These are phyloP conservation scores for Hyles lineata DNA, from an alignment of 2,888 invertebrate species.

Conservation along the genomic window DNA sequence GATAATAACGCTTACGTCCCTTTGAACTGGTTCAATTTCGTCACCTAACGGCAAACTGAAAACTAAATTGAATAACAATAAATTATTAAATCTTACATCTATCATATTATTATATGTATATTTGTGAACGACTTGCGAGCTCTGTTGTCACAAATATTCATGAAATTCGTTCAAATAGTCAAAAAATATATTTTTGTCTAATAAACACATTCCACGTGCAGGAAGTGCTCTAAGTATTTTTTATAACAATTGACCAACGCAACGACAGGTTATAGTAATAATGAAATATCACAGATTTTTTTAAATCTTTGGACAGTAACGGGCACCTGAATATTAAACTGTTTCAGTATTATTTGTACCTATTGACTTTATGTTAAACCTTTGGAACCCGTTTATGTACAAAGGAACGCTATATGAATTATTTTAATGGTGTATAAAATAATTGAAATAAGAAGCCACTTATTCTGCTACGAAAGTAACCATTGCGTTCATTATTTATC, in stretches of 20 bases:
- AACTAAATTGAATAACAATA: constrained; percentile 84
- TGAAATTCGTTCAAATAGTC: constrained; percentile 83
- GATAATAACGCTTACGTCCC: constrained; percentile 84
- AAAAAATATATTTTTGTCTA: constrained; percentile 85
- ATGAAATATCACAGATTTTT: constrained; percentile 85
- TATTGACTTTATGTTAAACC: constrained; percentile 68
- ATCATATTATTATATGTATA: constrained; percentile 77
- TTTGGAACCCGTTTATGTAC: constrained; percentile 78
- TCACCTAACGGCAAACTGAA: constrained; percentile 82
- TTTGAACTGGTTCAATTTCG: constrained; percentile 82
- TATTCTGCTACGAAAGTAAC: constrained; percentile 77
- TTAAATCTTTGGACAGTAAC: constrained; percentile 84
- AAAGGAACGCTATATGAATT: constrained; percentile 78
- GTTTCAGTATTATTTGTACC: constrained; percentile 74
- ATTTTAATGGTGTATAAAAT: constrained; percentile 72
- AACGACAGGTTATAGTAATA: constrained; percentile 81
- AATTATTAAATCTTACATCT: constrained; percentile 84
- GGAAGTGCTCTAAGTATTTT: constrained; percentile 59
- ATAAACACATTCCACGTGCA: constrained; percentile 67
- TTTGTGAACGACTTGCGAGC: constrained; percentile 80
- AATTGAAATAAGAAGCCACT: constrained; percentile 75
- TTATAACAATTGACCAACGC: constrained; percentile 84
- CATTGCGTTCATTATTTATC: constrained; percentile 72
- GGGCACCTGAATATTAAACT: constrained; percentile 72
- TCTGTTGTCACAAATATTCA: constrained; percentile 78